Base-by-base conservation (phyloP, 2,113 vertebrate genomes). In the Menidia beryllina region DNA sequence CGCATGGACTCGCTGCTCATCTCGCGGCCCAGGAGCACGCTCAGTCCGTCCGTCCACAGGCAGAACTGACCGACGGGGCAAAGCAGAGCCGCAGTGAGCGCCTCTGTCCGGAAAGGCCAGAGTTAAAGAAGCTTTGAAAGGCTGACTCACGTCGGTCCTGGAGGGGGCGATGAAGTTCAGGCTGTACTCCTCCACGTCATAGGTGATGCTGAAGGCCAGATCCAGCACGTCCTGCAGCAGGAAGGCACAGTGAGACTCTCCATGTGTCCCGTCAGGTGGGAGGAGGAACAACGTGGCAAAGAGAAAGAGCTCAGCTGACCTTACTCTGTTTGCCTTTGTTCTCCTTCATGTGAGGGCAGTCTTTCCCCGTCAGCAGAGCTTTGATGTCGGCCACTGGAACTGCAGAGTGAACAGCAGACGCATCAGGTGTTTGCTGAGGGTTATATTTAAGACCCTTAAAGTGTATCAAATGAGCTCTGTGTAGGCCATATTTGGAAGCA, bases 31-130 rank as follows among this genome's bases (percentile, higher is more conserved):
- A 99, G 93, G 11, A 99, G 92, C 41, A 96, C 94, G 0, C 91
- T 98, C 82, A 99, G 90, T 9, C 97, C 98, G 0, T 99, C 98
- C 0, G 95, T 97, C 98, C 98, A 99, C 81, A 99, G 88, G 92
- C 96, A 95, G 91, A 97, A 99, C 98, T 99, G 84, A 34, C 47
- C 43, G 63, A 17, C 12, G 38, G 38, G 49, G 53, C 1, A 50
- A 10, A 15, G 3, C 23, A 26, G 2, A 14, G 41, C 14, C 3
- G 13, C 38, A 30, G 4, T 30, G 30, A 15, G 13, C 11, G 17
- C 11, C 1, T 39, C 38, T 1, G 13, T 14, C 1, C 38, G 14
- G 3, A 39, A 39, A 43, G 2, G 17, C n/a, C 13, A 17, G 39
- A 43, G 17, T 5, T 41, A 10, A 34, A 24, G 47, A 48, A 1